Percentiles rank a stretch among this genome's conserved stretches.
phyloP scores from a whole-genome alignment of 2,888 invertebrate genomes.

The Colostygia pectinataria region DNA sequence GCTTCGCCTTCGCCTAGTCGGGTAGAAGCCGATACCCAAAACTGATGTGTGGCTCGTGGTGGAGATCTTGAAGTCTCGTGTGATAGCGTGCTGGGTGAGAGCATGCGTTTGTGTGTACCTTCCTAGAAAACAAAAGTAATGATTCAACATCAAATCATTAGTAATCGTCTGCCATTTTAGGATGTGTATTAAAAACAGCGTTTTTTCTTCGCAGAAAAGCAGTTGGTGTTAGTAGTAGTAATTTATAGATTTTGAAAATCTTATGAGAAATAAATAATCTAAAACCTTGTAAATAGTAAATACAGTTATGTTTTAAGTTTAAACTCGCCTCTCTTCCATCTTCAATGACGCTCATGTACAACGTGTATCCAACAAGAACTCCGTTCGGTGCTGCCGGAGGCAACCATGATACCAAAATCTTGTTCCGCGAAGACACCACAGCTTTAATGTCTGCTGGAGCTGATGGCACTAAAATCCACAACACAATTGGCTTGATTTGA shows the following conservation, averaged over 20 bases:
- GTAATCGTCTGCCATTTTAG: too few relatives aligned
- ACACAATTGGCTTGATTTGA: neutral
- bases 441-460: slow-evolving; percentile 96
- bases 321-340: slow-evolving; percentile 84
- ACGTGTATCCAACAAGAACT: slow-evolving; percentile 90
- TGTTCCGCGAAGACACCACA: slow-evolving; percentile 91
- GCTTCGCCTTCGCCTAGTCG: slow-evolving; percentile 92
- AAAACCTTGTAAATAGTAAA: too few relatives aligned
- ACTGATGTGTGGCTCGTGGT: slow-evolving; percentile 89
- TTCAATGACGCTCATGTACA: slow-evolving; percentile 91
- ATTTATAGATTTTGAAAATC: too few relatives aligned
- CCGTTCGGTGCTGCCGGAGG: slow-evolving; percentile 94
- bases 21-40: slow-evolving; percentile 89
- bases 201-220: too few relatives aligned
- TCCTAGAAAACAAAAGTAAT: slow-evolving; percentile 72
- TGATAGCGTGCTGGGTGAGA: slow-evolving; percentile 87
- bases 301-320: neutral
- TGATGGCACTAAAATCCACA: slow-evolving; percentile 87
- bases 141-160: too few relatives aligned
- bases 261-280: too few relatives aligned
- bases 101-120: slow-evolving; percentile 89
- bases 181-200: too few relatives aligned
- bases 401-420: slow-evolving; percentile 94
- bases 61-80: slow-evolving; percentile 88
- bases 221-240: too few relatives aligned